Conservation (phyloP, 2,797 vertebrate species). For the Pitangus sulphuratus region DNA sequence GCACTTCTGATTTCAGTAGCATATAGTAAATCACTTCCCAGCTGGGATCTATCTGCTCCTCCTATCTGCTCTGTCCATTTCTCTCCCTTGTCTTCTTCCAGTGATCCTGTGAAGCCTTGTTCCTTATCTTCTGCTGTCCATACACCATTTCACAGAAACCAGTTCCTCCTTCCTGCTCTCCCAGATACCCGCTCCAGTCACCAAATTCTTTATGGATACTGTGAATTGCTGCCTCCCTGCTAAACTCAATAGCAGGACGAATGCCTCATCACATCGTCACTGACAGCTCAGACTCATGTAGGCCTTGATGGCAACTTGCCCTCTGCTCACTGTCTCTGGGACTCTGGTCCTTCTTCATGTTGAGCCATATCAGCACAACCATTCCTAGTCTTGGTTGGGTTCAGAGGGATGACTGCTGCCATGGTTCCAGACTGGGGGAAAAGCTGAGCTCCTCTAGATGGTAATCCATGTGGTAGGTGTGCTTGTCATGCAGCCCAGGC, state of each 20-base stretch:
- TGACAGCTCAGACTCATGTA: neutral
- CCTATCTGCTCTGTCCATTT: constrained; percentile 19
- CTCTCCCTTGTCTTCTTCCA: neutral
- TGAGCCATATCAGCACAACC: neutral
- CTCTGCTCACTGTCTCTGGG: neutral
- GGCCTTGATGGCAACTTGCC: neutral
- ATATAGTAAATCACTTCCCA: neutral
- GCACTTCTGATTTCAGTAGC: neutral
- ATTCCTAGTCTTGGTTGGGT: too few species aligned
- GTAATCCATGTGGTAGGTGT: neutral
- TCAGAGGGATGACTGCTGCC: neutral
- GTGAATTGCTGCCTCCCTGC: neutral
- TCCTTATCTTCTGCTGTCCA: neutral
- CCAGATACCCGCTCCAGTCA: neutral
- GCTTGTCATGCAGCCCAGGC: neutral
- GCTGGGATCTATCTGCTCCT: constrained; percentile 34
- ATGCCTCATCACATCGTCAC: rapidly evolving
- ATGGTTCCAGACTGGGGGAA: neutral
- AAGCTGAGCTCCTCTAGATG: neutral
- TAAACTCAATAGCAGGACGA: neutral
- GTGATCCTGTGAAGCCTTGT: neutral
- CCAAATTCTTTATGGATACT: neutral
- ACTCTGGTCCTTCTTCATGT: neutral
- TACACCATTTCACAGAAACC: neutral
- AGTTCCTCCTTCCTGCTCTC: neutral